These are phyloP conservation scores for Aphis gossypii DNA, from an alignment of 1,140 invertebrate species.

Conservation along the genomic window DNA sequence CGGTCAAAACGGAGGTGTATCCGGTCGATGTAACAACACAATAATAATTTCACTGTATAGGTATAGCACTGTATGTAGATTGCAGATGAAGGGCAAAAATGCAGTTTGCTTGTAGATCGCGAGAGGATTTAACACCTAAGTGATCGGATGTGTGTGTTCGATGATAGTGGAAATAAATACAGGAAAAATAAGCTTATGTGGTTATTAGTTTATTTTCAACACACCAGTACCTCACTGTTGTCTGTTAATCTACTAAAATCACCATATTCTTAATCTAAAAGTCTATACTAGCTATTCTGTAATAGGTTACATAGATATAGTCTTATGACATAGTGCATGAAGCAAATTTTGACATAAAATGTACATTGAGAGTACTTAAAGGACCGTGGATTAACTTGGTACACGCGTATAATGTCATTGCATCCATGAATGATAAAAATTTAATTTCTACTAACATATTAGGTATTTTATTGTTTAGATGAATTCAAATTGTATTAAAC, in stretches of 20 bases:
- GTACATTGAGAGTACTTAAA: not conserved
- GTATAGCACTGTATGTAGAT: not conserved
- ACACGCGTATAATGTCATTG: not conserved
- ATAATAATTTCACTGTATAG: not conserved
- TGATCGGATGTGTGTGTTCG: not conserved
- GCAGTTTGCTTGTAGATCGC: not conserved
- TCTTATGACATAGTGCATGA: not conserved
- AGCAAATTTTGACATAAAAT: not conserved
- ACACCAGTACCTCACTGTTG: not conserved
- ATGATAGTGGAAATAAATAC: not conserved
- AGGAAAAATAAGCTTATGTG: not conserved
- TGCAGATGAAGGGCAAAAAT: not conserved
- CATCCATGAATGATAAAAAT: not conserved
- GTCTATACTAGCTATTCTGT: not conserved
- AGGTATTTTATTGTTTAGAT: not conserved
- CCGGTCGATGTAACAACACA: conserved; percentile 17
- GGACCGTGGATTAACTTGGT: not conserved
- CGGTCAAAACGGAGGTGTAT: not conserved
- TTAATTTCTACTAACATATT: not conserved
- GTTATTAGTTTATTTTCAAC: too few species aligned
- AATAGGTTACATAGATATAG: not conserved
- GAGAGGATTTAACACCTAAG: conserved; percentile 33
- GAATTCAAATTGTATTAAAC: not conserved
- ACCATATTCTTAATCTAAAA: too few species aligned
- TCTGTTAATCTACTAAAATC: not conserved